Evolutionary conservation across 1,140 invertebrate species (phyloP).

Genomic region (Megathymus violae): DNA sequence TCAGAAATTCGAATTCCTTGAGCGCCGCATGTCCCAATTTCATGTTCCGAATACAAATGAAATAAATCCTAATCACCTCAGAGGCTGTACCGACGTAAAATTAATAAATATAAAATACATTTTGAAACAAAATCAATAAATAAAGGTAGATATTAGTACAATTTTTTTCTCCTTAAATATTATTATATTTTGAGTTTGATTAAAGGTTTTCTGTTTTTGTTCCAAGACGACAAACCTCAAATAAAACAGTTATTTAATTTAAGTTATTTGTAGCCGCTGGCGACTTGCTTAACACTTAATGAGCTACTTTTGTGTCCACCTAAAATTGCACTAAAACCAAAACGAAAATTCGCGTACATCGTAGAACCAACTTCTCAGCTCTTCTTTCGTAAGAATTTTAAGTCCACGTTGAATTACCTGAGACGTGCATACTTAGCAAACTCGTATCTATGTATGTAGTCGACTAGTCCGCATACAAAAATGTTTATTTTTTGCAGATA

Average conservation of each 20-base stretch:
- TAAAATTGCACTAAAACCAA: no score
- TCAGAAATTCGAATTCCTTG: slow-evolving; percentile 3
- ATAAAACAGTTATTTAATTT: no score
- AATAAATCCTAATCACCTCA: slow-evolving; percentile 50
- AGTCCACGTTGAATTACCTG: neutral
- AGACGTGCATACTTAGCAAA: neutral
- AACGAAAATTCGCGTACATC: neutral
- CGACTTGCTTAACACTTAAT: no score
- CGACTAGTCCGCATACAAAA: neutral
- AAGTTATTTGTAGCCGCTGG: no score
- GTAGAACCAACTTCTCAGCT: neutral
- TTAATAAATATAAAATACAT: slow-evolving; percentile 39
- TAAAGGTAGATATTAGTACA: no score
- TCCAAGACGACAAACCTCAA: no score
- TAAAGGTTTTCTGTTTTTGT: no score
- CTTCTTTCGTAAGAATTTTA: neutral
- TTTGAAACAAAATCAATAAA: slow-evolving; percentile 9
- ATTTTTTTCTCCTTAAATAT: no score
- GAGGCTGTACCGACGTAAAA: slow-evolving; percentile 31
- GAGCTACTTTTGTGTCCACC: no score
- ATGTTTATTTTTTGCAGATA: slow-evolving; percentile 6
- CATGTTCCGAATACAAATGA: slow-evolving; percentile 50
- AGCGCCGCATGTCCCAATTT: slow-evolving; percentile 48
- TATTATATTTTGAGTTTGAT: no score
- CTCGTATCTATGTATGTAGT: neutral